Conservation (phyloP, 2,888 invertebrate genomes). For the Mayetiola destructor region DNA sequence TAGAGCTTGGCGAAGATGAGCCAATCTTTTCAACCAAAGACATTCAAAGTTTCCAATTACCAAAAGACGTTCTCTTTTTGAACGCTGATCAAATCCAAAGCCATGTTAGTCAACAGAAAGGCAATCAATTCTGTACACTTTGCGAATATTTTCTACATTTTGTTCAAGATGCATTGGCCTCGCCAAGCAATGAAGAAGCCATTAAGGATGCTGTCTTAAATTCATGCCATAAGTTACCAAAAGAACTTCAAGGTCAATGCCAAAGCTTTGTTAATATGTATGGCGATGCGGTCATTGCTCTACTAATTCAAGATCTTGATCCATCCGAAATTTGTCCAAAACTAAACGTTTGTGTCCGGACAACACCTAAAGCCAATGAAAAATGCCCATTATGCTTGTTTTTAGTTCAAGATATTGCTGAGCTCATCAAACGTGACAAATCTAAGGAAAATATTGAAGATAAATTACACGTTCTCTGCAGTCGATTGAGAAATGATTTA, state of each 20-base stretch:
- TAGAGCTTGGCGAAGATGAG: constrained; percentile 27
- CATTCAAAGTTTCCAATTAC: constrained; percentile 35
- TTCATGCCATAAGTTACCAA: constrained; percentile 55
- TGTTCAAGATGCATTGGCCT: constrained; percentile 56
- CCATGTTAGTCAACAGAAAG: not conserved
- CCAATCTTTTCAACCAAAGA: constrained; percentile 29
- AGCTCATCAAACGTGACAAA: constrained; percentile 54
- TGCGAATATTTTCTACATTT: constrained; percentile 74
- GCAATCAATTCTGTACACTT: constrained; percentile 45
- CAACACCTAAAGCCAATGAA: constrained; percentile 42
- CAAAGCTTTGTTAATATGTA: constrained; percentile 61
- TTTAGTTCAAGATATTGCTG: constrained; percentile 62
- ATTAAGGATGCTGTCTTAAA: constrained; percentile 51
- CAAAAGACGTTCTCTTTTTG: constrained; percentile 28
- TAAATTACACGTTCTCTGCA: constrained; percentile 56
- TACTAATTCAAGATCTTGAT: constrained; percentile 50
- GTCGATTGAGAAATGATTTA: constrained; percentile 47
- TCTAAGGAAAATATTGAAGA: constrained; percentile 56
- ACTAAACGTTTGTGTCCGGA: constrained; percentile 50
- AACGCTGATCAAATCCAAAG: constrained; percentile 30
- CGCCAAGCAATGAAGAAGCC: constrained; percentile 51
- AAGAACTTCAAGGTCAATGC: constrained; percentile 48
- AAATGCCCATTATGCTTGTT: constrained; percentile 75
- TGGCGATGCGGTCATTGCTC: constrained; percentile 61
- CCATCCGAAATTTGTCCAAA: constrained; percentile 45